Base-by-base conservation (phyloP, 2,888 invertebrate species). In the Argyresthia albistria region DNA sequence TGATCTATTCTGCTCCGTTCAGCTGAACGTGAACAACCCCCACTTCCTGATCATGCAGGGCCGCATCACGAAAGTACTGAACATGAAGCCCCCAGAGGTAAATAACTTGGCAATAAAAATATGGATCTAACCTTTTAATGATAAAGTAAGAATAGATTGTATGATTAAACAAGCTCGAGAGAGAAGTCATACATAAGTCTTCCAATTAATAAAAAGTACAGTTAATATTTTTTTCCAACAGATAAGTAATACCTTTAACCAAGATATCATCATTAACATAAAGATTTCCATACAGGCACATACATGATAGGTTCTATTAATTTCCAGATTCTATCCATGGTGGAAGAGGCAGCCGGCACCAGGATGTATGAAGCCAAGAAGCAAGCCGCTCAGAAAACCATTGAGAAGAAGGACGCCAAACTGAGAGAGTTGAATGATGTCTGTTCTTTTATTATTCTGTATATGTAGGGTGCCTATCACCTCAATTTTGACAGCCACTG, bases 31-130 rank as follows among this genome's bases (percentile, higher is more conserved):
- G 1, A 99, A 99, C 84, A 99, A 99, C 86, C 99, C 99, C 0
- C 98, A 99, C 77, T 99, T 99, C 81, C 91, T 99, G 39, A 99
- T 99, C 67, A 99, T 99, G 99, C 99, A 99, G 89, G 99, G 99
- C 0, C 91, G 97, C 59, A 98, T 99, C 60, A 99, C 99, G 1
- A 99, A 99, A 88, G 99, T 99, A 1, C 88, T 99, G 35, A 99
- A 97, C 75, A 99, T 99, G 99, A 99, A 98, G 72, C 98, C 99
- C 0, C 91, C 92, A 46, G 99, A 99, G 90, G 96, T 96, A 76
- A 15, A 11, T 16, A 10, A 15, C n/a, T n/a, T n/a, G n/a, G n/a
- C 14, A 11, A 43, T 11, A 50, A 6, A n/a, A 25, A 25, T 50
- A 50, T n/a, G n/a, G n/a, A n/a, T n/a, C 14, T n/a, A 25, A 39